Evolutionary conservation across 1,140 invertebrate species (phyloP).

Genomic region (Nautilus pompilius): DNA sequence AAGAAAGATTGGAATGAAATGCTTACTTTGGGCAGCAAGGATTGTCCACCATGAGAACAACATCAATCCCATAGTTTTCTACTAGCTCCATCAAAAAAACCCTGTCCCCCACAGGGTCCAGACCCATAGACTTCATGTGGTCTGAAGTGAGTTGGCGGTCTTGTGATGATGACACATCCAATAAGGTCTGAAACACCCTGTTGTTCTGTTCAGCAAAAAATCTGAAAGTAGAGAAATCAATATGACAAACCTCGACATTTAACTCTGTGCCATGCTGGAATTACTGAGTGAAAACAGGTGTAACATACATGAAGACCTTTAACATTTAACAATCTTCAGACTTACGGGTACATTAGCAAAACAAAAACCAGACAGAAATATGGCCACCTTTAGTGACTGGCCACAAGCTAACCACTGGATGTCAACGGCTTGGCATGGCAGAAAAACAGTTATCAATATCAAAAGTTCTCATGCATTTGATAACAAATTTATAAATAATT

Average conservation of each 20-base stretch:
- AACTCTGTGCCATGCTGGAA: no score
- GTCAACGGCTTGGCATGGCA: not conserved
- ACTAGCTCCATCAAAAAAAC: slow-evolving; percentile 55
- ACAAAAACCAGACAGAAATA: no score
- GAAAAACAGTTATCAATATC: no score
- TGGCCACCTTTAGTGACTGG: no score
- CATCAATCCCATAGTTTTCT: slow-evolving; percentile 57
- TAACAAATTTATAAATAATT: no score
- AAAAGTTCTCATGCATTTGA: no score
- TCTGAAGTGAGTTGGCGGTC: slow-evolving; percentile 53
- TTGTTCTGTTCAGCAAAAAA: slow-evolving; percentile 55
- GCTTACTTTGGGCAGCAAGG: slow-evolving; percentile 53
- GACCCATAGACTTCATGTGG: slow-evolving; percentile 54
- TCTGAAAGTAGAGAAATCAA: slow-evolving; percentile 34
- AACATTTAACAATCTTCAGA: no score
- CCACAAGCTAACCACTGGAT: not conserved
- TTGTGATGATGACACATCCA: slow-evolving; percentile 51
- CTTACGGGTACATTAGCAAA: no score
- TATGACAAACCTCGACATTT: no score
- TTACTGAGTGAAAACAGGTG: no score
- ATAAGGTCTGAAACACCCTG: slow-evolving; percentile 49
- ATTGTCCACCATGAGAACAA: slow-evolving; percentile 55
- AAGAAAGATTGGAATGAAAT: no score
- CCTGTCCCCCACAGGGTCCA: slow-evolving; percentile 54
- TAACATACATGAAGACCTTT: no score